Percentiles rank a stretch among this genome's conserved stretches.
Evolutionary conservation across 30 jellyfish, hydroid and myxozoan genomes (phyloP).

Genomic region (Mastigias papua): DNA sequence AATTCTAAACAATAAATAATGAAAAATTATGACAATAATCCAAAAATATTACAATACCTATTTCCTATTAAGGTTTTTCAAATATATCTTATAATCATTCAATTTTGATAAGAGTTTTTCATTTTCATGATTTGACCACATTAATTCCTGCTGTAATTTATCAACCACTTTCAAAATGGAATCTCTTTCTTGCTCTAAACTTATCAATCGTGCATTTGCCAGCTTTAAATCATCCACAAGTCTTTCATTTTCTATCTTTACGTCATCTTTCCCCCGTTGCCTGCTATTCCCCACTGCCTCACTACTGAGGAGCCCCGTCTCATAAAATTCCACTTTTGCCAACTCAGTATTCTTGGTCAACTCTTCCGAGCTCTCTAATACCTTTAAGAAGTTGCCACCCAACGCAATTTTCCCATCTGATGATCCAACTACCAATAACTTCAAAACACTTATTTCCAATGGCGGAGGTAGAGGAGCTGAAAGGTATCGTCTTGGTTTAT

Average conservation of each 20-base stretch:
- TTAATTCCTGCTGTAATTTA: constrained; percentile 92
- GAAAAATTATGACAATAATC: not conserved
- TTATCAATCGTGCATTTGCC: constrained; percentile 82
- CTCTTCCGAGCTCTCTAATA: not conserved
- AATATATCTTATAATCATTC: constrained; percentile 24
- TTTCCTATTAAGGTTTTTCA: constrained; percentile 22
- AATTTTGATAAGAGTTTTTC: constrained; percentile 75
- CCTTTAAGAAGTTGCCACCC: not conserved
- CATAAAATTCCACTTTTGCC: not conserved
- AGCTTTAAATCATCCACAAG: constrained; percentile 82
- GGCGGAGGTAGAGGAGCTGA: constrained; percentile 92
- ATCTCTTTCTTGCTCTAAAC: constrained; percentile 92
- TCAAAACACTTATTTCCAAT: constrained; percentile 53
- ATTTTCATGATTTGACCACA: constrained; percentile 94
- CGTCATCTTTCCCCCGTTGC: not conserved
- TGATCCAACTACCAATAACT: constrained; percentile 56
- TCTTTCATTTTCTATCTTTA: constrained; percentile 40
- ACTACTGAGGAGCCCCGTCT: not conserved
- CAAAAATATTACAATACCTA: not conserved
- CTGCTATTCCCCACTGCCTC: not conserved
- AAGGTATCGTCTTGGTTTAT: constrained; percentile 86
- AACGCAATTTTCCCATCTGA: constrained; percentile 63
- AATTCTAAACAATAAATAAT: no score
- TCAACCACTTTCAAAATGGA: constrained; percentile 92
- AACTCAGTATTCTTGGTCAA: not conserved